phyloP scores from a whole-genome alignment of 37 sponge, comb jelly and placozoan species.

The Geodia barretti region DNA sequence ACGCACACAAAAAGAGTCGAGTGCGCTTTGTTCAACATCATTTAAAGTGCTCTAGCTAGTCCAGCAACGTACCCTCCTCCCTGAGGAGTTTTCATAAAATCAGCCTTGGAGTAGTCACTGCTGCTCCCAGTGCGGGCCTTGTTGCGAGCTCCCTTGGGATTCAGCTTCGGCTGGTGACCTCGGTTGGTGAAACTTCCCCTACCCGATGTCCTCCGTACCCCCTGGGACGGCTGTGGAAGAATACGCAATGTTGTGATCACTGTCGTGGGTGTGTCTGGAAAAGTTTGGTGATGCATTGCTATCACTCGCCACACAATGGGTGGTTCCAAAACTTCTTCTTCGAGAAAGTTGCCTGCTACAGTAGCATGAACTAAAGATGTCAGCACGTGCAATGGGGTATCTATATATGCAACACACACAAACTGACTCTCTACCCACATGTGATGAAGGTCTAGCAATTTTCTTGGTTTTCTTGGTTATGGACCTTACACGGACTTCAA shows the following conservation, averaged over 20 bases:
- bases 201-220: conserved; percentile 1
- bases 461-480: too few relatives aligned
- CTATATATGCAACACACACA: too few relatives aligned
- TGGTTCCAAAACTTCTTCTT: too few relatives aligned
- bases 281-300: too few relatives aligned
- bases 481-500: too few relatives aligned
- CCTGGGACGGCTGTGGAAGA: conserved; percentile 7
- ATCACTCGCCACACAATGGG: too few relatives aligned
- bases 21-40: too few relatives aligned
- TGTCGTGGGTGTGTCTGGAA: not conserved
- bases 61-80: conserved; percentile 52
- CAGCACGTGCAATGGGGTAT: too few relatives aligned
- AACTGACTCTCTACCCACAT: conserved; percentile 11
- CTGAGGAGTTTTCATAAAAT: conserved; percentile 59
- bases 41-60: too few relatives aligned
- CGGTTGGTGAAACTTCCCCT: conserved; percentile 33
- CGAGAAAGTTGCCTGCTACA: too few relatives aligned
- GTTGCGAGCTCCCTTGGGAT: conserved; percentile 29
- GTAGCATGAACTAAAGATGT: too few relatives aligned
- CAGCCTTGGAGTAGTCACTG: conserved; percentile 64
- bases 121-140: conserved; percentile 38
- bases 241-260: not conserved
- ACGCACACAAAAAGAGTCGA: too few relatives aligned
- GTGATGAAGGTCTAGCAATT: conserved; percentile 11
- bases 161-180: conserved; percentile 36